A percentile compares a stretch with the other conserved stretches of the same genome.
These are phyloP conservation scores for Pammene fasciana DNA, from an alignment of 2,888 invertebrate genomes.

Conservation along the genomic window DNA sequence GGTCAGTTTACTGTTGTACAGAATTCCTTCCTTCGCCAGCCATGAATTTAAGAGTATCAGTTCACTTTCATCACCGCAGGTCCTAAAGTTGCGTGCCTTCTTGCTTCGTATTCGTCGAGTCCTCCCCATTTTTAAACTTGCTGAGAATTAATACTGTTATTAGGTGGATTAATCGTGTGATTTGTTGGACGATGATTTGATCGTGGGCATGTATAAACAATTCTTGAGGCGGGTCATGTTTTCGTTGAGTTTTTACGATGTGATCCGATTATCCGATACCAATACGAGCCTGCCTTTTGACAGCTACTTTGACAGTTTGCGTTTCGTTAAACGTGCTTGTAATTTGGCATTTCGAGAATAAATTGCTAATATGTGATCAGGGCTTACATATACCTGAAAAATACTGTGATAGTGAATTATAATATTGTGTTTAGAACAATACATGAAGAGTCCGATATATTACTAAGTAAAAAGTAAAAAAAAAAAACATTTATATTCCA, in stretches of 20 bases:
- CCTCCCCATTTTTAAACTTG: constrained; percentile 73
- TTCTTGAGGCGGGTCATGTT: constrained; percentile 6
- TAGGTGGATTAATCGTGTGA: not conserved
- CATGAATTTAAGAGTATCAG: constrained; percentile 80
- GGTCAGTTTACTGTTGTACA: constrained; percentile 80
- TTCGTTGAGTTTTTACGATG: not conserved
- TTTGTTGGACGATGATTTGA: constrained; percentile 5
- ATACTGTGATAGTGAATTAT: too few relatives aligned
- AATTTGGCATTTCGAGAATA: too few relatives aligned
- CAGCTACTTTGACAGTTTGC: constrained; percentile 5
- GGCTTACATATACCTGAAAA: too few relatives aligned
- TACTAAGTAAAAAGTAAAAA: too few relatives aligned
- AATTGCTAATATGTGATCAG: too few relatives aligned
- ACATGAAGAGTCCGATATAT: not conserved
- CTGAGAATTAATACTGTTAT: not conserved
- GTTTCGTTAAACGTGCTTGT: not conserved
- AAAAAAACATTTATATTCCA: not conserved
- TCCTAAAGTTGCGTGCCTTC: constrained; percentile 60
- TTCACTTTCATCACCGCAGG: constrained; percentile 65
- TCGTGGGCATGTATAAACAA: not conserved
- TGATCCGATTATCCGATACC: too few relatives aligned
- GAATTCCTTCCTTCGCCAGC: constrained; percentile 82
- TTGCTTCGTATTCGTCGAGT: constrained; percentile 72
- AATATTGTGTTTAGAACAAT: not conserved
- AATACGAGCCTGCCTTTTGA: not conserved